Conservation (phyloP, 2,888 invertebrate species). For the Poecilus cupreus region DNA sequence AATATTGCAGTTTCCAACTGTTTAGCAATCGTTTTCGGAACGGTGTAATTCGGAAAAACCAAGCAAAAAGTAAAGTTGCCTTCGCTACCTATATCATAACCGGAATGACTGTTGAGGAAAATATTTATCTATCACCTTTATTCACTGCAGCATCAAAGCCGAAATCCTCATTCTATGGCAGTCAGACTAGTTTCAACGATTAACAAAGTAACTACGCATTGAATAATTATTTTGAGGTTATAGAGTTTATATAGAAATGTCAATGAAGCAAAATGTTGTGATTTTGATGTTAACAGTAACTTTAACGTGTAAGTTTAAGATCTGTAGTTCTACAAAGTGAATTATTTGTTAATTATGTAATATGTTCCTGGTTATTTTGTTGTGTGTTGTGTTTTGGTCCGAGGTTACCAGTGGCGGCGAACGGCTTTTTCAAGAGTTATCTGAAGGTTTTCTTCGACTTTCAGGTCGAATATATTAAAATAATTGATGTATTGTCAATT, state of each 20-base stretch:
- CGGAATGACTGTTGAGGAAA: too few species aligned
- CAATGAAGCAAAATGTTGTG: constrained; percentile 16
- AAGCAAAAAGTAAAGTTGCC: neutral
- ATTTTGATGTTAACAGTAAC: constrained; percentile 10
- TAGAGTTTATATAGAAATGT: constrained; percentile 31
- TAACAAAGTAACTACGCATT: constrained; percentile 59
- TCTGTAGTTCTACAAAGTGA: neutral
- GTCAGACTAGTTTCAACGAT: constrained; percentile 48
- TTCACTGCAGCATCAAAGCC: neutral
- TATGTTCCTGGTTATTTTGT: constrained; percentile 6
- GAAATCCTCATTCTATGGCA: constrained; percentile 4
- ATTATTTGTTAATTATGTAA: constrained; percentile 10
- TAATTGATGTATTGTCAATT: too few species aligned
- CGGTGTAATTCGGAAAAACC: constrained; percentile 35
- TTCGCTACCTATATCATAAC: too few species aligned
- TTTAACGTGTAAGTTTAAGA: constrained; percentile 30
- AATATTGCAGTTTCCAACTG: constrained; percentile 2
- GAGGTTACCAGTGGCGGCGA: constrained; percentile 15
- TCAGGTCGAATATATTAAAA: too few species aligned
- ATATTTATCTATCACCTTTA: too few species aligned
- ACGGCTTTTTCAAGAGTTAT: neutral
- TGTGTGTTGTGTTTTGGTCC: constrained; percentile 41
- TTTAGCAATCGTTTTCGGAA: constrained; percentile 29
- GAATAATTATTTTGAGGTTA: constrained; percentile 61
- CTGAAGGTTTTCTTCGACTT: neutral